Evolutionary conservation across 2,113 vertebrate genomes (phyloP).

Genomic region (Physeter macrocephalus): DNA sequence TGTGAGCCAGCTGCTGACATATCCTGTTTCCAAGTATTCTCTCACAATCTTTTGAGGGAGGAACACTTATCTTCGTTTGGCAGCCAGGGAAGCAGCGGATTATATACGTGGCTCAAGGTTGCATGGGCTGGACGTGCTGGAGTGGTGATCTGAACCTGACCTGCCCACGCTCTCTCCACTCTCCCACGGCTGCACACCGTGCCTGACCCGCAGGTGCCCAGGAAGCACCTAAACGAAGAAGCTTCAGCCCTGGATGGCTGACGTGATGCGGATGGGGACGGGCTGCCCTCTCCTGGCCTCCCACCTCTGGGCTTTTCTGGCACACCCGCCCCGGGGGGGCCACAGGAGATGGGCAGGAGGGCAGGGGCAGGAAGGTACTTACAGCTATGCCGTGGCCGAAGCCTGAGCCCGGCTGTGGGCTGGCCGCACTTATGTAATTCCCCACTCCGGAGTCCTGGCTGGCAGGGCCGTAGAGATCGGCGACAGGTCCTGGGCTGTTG

Average conservation of each 20-base stretch:
- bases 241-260: background rate
- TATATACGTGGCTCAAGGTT: background rate
- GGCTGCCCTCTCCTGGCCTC: background rate
- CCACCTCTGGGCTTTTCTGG: background rate
- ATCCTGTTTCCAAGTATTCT: background rate
- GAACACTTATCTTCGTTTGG: background rate
- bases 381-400: slow-evolving; percentile 98
- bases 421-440: slow-evolving; percentile 99
- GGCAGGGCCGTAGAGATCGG: slow-evolving; percentile 90
- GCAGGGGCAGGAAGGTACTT: slow-evolving; percentile 79
- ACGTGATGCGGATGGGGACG: background rate
- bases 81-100: background rate
- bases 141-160: background rate
- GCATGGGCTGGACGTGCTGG: background rate
- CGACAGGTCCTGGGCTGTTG: slow-evolving; percentile 96
- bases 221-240: background rate
- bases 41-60: background rate
- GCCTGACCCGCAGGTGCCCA: background rate
- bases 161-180: background rate
- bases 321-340: background rate
- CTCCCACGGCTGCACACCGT: background rate
- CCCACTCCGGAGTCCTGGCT: slow-evolving; percentile 98
- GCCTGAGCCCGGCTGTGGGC: slow-evolving; percentile 97
- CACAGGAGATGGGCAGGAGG: background rate
- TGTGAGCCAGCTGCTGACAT: background rate